These are phyloP conservation scores for Acanthochromis polyacanthus DNA, from an alignment of 2,113 vertebrate species.

Conservation along the genomic window DNA sequence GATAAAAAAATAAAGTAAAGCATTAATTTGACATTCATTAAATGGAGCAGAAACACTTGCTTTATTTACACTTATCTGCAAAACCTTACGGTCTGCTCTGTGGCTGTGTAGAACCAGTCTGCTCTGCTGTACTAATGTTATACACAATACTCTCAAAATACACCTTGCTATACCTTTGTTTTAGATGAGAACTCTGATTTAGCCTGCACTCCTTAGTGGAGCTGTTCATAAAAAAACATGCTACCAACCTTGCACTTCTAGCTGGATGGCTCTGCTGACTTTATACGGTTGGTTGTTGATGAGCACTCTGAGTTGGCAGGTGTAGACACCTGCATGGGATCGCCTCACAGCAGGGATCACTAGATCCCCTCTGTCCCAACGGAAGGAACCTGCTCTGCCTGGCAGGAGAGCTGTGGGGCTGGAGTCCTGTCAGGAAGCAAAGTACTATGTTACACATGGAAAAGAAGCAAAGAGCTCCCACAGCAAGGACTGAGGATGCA, in stretches of 20 bases:
- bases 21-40: too few relatives aligned
- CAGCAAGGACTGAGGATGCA: too few relatives aligned
- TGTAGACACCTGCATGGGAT: constrained; percentile 87
- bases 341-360: constrained; percentile 77
- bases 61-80: too few relatives aligned
- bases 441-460: background rate
- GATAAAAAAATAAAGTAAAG: too few relatives aligned
- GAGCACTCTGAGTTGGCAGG: constrained; percentile 81
- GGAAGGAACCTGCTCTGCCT: constrained; percentile 40
- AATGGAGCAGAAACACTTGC: too few relatives aligned
- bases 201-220: background rate
- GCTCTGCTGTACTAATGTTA: too few relatives aligned
- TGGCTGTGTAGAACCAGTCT: too few relatives aligned
- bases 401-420: constrained; percentile 26
- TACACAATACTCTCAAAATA: too few relatives aligned
- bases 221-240: background rate
- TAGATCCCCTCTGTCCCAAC: constrained; percentile 18
- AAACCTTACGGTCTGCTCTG: too few relatives aligned
- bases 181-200: background rate
- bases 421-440: constrained; percentile 60
- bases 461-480: too few relatives aligned
- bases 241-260: constrained; percentile 83
- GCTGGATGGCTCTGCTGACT: constrained; percentile 84
- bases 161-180: background rate
- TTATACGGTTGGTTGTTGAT: constrained; percentile 77